These are phyloP conservation scores for Leucoraja erinaceus DNA, from an alignment of 2,113 vertebrate genomes.

Conservation along the genomic window DNA sequence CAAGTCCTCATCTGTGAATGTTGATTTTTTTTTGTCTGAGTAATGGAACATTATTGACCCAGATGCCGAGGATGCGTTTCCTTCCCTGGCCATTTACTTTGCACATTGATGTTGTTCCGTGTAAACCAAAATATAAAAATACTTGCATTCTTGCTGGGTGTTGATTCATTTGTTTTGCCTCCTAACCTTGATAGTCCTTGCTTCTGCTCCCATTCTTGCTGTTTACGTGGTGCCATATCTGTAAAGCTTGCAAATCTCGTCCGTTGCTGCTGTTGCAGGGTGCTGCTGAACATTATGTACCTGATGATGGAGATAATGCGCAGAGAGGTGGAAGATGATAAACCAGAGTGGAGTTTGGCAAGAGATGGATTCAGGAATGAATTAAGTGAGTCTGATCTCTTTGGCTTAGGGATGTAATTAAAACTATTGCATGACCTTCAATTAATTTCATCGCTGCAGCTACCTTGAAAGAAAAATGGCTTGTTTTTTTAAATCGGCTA, in stretches of 20 bases:
- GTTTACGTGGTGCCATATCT: background rate
- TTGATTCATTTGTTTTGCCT: background rate
- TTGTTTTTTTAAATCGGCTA: background rate
- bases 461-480: background rate
- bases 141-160: background rate
- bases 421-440: background rate
- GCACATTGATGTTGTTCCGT: no score
- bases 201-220: background rate
- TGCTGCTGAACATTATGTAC: slow-evolving; percentile 91
- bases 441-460: background rate
- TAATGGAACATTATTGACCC: background rate
- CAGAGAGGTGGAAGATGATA: slow-evolving; percentile 62
- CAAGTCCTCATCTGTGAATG: background rate
- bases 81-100: background rate
- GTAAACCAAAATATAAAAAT: background rate
- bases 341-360: slow-evolving; percentile 66
- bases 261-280: slow-evolving; percentile 55
- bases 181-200: background rate
- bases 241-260: background rate
- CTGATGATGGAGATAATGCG: slow-evolving; percentile 89
- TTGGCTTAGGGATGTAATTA: background rate
- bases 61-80: background rate
- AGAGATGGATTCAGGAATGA: slow-evolving; percentile 80
- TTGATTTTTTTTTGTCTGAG: background rate
- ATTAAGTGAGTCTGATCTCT: slow-evolving; percentile 64